Conservation (phyloP, 2,888 invertebrate species). For the Drosophila anomelani region DNA sequence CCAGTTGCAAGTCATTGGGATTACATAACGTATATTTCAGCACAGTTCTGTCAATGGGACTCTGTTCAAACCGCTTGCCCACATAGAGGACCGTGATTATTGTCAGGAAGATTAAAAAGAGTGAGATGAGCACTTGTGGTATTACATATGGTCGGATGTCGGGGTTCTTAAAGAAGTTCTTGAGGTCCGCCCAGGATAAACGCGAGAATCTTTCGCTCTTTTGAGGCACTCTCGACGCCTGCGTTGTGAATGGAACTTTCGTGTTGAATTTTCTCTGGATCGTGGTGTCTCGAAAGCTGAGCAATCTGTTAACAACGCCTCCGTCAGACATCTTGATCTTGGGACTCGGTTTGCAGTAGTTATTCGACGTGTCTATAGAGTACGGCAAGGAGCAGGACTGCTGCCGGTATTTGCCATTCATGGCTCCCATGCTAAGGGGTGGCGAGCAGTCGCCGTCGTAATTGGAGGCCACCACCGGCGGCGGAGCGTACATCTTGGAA, state of each 20-base stretch:
- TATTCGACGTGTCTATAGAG: slow-evolving; percentile 53
- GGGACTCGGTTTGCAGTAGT: no score
- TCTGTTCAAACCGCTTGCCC: slow-evolving; percentile 85
- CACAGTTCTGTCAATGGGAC: slow-evolving; percentile 83
- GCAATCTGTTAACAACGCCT: slow-evolving; percentile 72
- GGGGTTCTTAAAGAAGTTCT: slow-evolving; percentile 57
- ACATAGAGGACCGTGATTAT: slow-evolving; percentile 89
- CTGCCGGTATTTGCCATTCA: slow-evolving; percentile 56
- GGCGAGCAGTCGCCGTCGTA: slow-evolving; percentile 71
- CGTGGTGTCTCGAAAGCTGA: slow-evolving; percentile 75
- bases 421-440: slow-evolving; percentile 46
- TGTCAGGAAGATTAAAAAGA: slow-evolving; percentile 88
- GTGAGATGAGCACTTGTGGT: slow-evolving; percentile 87
- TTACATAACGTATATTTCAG: slow-evolving; percentile 86
- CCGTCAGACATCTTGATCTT: slow-evolving; percentile 57
- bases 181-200: slow-evolving; percentile 45
- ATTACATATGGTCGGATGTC: slow-evolving; percentile 85
- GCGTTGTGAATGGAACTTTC: slow-evolving; percentile 48
- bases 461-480: slow-evolving; percentile 77
- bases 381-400: slow-evolving; percentile 45
- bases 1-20: slow-evolving; percentile 62
- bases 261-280: slow-evolving; percentile 62
- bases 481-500: slow-evolving; percentile 80
- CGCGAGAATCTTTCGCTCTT: slow-evolving; percentile 57
- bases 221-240: slow-evolving; percentile 38